These are phyloP conservation scores for Deilephila elpenor DNA, from an alignment of 2,888 invertebrate species.

Conservation along the genomic window DNA sequence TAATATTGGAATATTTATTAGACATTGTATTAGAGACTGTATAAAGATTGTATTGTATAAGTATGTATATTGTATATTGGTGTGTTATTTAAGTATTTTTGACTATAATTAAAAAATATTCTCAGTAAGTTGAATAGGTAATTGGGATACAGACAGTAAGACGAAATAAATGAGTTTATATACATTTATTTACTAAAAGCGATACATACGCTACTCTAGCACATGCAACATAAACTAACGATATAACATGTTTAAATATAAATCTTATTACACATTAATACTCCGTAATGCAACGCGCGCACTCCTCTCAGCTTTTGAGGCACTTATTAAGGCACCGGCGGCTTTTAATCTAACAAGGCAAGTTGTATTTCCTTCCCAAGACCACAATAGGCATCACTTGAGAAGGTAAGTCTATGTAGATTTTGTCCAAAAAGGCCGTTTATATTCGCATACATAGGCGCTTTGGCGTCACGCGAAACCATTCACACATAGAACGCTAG, in stretches of 20 bases:
- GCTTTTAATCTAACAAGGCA: not conserved
- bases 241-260: conserved; percentile 21
- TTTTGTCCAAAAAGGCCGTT: no score
- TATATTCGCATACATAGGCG: no score
- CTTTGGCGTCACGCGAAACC: no score
- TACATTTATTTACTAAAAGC: conserved; percentile 59
- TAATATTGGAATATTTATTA: no score
- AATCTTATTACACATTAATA: conserved; percentile 50
- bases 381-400: not conserved
- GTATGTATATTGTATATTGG: no score
- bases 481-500: no score
- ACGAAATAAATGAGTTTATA: conserved; percentile 42
- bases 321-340: conserved; percentile 50
- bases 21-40: no score
- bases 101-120: no score
- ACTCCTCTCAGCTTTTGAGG: conserved; percentile 40
- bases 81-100: no score
- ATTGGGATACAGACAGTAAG: conserved; percentile 33
- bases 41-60: no score
- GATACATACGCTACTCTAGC: conserved; percentile 36
- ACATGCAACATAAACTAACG: conserved; percentile 50
- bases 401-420: no score
- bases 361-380: not conserved
- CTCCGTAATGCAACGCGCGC: conserved; percentile 66
- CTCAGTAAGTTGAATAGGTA: no score